These are phyloP conservation scores for Leucoptera coffeella DNA, from an alignment of 2,888 invertebrate species.

Conservation along the genomic window DNA sequence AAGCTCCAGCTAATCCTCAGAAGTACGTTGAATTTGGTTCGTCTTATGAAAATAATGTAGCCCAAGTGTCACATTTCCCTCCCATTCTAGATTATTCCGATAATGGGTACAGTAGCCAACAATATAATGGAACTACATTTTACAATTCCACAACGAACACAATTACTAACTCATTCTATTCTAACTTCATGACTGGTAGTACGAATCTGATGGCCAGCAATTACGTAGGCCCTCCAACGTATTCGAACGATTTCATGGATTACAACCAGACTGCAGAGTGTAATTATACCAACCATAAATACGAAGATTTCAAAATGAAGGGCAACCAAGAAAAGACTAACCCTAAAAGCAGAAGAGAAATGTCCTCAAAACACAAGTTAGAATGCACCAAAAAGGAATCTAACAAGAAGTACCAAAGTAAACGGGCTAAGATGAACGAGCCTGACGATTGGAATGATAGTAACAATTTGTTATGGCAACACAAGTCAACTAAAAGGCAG, in stretches of 20 bases:
- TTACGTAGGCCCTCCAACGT: conserved; percentile 29
- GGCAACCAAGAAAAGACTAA: conserved; percentile 25
- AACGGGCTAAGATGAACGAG: conserved; percentile 28
- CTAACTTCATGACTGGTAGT: conserved; percentile 37
- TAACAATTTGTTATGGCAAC: conserved; percentile 32
- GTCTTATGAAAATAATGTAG: conserved; percentile 28
- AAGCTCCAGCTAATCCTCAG: conserved; percentile 25
- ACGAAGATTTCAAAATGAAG: conserved; percentile 37
- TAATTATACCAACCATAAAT: conserved; percentile 36
- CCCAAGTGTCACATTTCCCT: conserved; percentile 44
- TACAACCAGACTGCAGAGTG: conserved; percentile 37
- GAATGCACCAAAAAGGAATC: conserved; percentile 44
- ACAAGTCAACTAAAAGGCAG: conserved; percentile 27
- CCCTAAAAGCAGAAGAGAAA: conserved; percentile 31
- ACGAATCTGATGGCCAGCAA: conserved; percentile 34
- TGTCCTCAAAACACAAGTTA: conserved; percentile 35
- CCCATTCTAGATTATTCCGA: conserved; percentile 38
- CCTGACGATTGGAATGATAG: conserved; percentile 36
- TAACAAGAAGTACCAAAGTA: conserved; percentile 36
- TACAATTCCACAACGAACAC: conserved; percentile 41
- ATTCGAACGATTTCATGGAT: conserved; percentile 35
- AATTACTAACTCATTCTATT: conserved; percentile 40
- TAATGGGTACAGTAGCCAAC: conserved; percentile 30
- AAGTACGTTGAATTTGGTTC: conserved; percentile 31
- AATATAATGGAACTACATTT: conserved; percentile 34